Base-by-base conservation (phyloP, 2,113 vertebrate species). In the Gadus chalcogrammus region DNA sequence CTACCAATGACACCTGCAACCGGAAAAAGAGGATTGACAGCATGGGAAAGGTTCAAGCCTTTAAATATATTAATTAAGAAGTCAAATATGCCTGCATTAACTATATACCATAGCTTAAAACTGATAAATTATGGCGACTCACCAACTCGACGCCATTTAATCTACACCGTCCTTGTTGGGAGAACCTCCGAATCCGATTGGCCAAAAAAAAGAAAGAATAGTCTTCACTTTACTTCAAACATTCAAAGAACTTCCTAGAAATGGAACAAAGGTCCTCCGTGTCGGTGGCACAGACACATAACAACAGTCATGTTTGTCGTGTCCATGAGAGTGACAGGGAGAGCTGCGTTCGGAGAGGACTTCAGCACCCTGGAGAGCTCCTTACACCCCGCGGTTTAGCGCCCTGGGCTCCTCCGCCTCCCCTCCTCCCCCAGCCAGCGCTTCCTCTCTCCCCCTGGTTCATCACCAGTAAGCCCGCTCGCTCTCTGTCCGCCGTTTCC, bases 321-420 rank as follows among this genome's bases (percentile, higher is more conserved):
- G 31, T 58, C 42, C 56, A 22, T 6, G 75, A 72, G 60, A 73
- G 69, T 73, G 82, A 77, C 83, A 68, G 64, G 69, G 62, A 62
- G 61, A 59, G 71, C 64, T 77, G 42, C 42, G 35, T 64, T 59
- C 65, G 69, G 76, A 65, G 83, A 86, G 87, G 70, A 85, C 82
- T 92, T 92, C 89, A 92, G 92, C 88, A 91, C 92, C 90, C 90
- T 85, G 89, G 92, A 93, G 92, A 93, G 89, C 86, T 89, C 82
- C 85, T 88, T 85, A 88, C 65, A 48, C 38, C 82, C 82, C 69
- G 70, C 84, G 82, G 80, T 81, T 48, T 84, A 78, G 83, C 79
- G 68, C 79, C 62, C 56, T 73, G 70, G 69, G 75, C 77, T 79
- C 61, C 65, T 20, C 55, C 17, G 60, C 24, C 68, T 79, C 67